Base-by-base conservation (phyloP, 2,797 vertebrate species). In the Eidolon dupreanum region DNA sequence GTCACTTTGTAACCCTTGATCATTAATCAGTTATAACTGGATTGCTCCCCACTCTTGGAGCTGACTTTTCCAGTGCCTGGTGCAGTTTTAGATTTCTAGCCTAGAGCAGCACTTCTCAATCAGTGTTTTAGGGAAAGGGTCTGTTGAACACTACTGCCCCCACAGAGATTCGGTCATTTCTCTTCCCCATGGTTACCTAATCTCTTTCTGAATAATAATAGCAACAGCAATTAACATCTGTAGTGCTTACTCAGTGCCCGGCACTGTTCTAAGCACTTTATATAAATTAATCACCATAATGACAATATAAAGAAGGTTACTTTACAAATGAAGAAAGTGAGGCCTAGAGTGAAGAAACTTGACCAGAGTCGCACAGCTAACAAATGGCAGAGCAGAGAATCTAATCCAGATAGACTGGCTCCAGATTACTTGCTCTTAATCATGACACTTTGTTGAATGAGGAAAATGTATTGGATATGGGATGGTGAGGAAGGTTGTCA, bases 321-420 rank as follows among this genome's bases (percentile, higher is more conserved):
- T 93, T 97, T 94, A 74, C 31, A 53, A n/a, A 55, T 79, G 26
- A 82, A 65, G 49, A 93, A 93, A 93, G 71, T 77, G 59, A 96
- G 36, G 19, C 36, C 51, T 63, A 49, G 31, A 85, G 83, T 12
- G 19, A 73, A 92, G 65, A 92, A 95, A 92, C 15, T 51, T 97
- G 55, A 43, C 55, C 51, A 38, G 63, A 46, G 49, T 82, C 38
- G 84, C 41, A 86, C 36, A 84, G 88, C 43, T 88, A 90, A 43
- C 43, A 74, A 68, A 28, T 59, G 53, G 61, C 68, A 94, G 46
- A 81, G 85, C 46, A 70, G 77, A 74, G 36, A 75, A 43, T 41
- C 68, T 85, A 49, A 46, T 87, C 33, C 41, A 41, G 51, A 31
- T 24, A 41, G 0, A 81, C 51, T 71, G 36, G 20, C 66, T 93